Evolutionary conservation across 2,888 invertebrate species (phyloP).

Genomic region (Amphipyra tragopoginis): DNA sequence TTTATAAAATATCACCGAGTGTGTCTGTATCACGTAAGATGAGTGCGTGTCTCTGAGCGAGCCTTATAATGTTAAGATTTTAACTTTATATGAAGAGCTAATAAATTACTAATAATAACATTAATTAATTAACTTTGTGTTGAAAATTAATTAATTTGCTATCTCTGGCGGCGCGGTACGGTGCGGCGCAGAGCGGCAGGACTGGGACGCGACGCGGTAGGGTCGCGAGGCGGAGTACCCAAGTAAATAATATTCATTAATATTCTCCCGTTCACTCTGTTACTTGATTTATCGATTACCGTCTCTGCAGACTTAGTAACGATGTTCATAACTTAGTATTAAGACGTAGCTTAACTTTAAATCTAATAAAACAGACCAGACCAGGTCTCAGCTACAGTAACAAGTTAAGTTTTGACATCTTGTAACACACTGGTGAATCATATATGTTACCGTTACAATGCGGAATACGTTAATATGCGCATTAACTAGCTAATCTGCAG

Average conservation of each 20-base stretch:
- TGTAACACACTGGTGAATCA: no score
- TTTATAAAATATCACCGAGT: no score
- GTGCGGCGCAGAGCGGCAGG: background rate
- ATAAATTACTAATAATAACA: conserved; percentile 19
- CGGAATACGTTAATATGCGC: no score
- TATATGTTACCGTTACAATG: no score
- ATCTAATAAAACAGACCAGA: background rate
- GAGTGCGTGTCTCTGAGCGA: background rate
- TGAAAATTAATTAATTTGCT: conserved; percentile 17
- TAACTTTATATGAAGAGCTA: conserved; percentile 6
- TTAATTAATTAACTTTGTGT: conserved; percentile 22
- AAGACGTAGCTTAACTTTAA: conserved; percentile 1
- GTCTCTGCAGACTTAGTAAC: background rate
- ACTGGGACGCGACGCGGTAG: background rate
- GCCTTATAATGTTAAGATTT: background rate
- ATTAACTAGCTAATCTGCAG: no score
- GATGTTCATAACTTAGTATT: conserved; percentile 3
- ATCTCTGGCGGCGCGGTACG: background rate
- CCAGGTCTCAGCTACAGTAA: background rate
- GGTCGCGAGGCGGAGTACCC: background rate
- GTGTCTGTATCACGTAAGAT: no score
- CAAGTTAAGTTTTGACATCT: no score
- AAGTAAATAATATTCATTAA: conserved; percentile 15
- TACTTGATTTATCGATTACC: conserved; percentile 19
- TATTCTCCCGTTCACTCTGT: conserved; percentile 10